phyloP scores from a whole-genome alignment of 2,888 invertebrate species.

The Nephrocerus scutellatus region DNA sequence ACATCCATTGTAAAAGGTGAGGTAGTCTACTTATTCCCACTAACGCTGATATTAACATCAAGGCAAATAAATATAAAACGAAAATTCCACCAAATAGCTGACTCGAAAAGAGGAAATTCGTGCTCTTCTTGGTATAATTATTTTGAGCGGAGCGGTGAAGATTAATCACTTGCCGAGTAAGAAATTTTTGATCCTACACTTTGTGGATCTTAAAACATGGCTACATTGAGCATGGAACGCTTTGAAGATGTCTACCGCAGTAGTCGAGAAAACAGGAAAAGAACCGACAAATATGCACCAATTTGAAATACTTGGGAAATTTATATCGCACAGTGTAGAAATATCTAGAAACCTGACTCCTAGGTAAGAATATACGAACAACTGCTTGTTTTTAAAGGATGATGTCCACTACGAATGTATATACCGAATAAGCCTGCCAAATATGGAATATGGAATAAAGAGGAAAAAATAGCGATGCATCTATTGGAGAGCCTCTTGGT shows the following conservation, averaged over 20 bases:
- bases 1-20: slow-evolving; percentile 9
- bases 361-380: too few species aligned
- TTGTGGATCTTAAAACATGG: slow-evolving; percentile 13
- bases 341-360: too few species aligned
- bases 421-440: too few species aligned
- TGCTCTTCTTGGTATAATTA: slow-evolving; percentile 14
- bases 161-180: slow-evolving; percentile 11
- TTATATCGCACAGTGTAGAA: too few species aligned
- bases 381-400: too few species aligned
- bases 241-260: slow-evolving; percentile 11
- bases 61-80: slow-evolving; percentile 12
- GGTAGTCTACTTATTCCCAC: slow-evolving; percentile 2
- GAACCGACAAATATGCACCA: too few species aligned
- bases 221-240: slow-evolving; percentile 15
- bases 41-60: slow-evolving; percentile 7
- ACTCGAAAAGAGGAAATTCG: slow-evolving; percentile 14
- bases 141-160: slow-evolving; percentile 13
- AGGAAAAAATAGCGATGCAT: too few species aligned
- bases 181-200: slow-evolving; percentile 14
- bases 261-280: slow-evolving; percentile 10
- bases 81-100: slow-evolving; percentile 14
- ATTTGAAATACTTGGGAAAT: too few species aligned
- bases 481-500: too few species aligned
- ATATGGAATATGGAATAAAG: too few species aligned
- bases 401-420: too few species aligned